Conservation (phyloP, 1,140 invertebrate genomes). For the Camponotus pennsylvanicus region DNA sequence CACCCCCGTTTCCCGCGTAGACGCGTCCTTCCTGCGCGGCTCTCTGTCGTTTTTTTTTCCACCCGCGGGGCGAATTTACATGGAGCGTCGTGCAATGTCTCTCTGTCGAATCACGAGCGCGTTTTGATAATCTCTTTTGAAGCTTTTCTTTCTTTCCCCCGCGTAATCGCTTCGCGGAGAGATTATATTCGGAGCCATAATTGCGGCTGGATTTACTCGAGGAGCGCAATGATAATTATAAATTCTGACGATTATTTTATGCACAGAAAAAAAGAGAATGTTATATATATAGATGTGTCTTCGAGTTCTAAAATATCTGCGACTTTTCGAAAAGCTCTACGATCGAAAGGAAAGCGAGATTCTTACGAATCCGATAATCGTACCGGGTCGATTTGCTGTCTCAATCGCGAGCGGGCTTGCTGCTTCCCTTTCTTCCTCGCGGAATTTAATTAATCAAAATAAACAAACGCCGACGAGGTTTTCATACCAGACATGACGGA, state of each 20-base stretch:
- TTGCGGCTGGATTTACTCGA: background rate
- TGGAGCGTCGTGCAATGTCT: slow-evolving; percentile 2
- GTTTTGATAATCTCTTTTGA: slow-evolving; percentile 25
- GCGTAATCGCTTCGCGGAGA: background rate
- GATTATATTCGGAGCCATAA: background rate
- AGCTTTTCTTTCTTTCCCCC: background rate
- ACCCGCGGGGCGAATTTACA: slow-evolving; percentile 34
- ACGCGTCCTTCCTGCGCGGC: too few relatives aligned
- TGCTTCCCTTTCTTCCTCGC: background rate
- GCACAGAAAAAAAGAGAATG: background rate
- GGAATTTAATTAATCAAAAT: slow-evolving; percentile 73
- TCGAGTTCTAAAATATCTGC: too few relatives aligned
- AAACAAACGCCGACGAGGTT: slow-evolving; percentile 58
- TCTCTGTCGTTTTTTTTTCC: too few relatives aligned
- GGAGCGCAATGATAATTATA: background rate
- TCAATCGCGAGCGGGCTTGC: too few relatives aligned
- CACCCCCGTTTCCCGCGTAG: too few relatives aligned
- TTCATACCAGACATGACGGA: background rate
- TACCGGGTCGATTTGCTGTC: background rate
- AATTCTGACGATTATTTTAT: background rate
- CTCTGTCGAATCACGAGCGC: slow-evolving; percentile 47
- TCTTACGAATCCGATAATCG: slow-evolving; percentile 37
- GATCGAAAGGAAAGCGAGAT: background rate
- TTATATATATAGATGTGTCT: too few relatives aligned
- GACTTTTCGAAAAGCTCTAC: background rate